Percentiles rank a stretch among this genome's conserved stretches.
These are phyloP conservation scores for Pentalonia nigronervosa DNA, from an alignment of 1,140 invertebrate genomes.

Conservation along the genomic window DNA sequence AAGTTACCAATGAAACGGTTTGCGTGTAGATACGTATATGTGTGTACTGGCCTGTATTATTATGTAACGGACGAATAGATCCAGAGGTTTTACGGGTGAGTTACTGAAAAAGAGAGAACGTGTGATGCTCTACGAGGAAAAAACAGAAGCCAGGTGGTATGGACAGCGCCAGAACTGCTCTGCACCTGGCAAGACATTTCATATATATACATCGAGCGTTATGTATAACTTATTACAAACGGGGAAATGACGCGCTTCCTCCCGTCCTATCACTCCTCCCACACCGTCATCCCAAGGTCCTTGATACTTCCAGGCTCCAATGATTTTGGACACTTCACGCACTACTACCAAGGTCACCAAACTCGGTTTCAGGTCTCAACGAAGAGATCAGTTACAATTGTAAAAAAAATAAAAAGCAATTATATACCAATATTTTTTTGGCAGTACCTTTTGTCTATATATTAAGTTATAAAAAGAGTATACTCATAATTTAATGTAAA, in stretches of 20 bases:
- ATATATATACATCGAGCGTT: constrained; percentile 9
- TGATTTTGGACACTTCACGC: constrained; percentile 54
- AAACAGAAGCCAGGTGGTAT: constrained; percentile 56
- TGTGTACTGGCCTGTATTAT: constrained; percentile 56
- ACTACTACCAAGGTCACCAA: constrained; percentile 54
- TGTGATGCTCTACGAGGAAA: constrained; percentile 34
- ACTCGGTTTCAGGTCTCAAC: constrained; percentile 18
- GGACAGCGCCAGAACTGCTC: constrained; percentile 48
- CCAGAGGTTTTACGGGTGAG: constrained; percentile 57
- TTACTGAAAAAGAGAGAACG: constrained; percentile 52
- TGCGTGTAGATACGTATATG: not conserved
- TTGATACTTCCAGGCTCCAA: constrained; percentile 54
- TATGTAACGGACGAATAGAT: constrained; percentile 56
- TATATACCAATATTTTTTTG: not conserved
- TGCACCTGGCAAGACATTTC: constrained; percentile 55
- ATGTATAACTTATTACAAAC: constrained; percentile 54
- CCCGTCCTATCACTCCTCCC: not conserved
- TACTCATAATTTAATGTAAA: not conserved
- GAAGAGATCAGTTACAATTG: constrained; percentile 43
- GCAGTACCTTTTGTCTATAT: not conserved
- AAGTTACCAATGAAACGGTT: constrained; percentile 29
- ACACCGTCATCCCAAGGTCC: not conserved
- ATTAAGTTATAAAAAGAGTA: not conserved
- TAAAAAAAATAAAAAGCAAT: constrained; percentile 40
- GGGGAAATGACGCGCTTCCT: constrained; percentile 45